These are phyloP conservation scores for Acleris holmiana DNA, from an alignment of 2,888 invertebrate species.

Conservation along the genomic window DNA sequence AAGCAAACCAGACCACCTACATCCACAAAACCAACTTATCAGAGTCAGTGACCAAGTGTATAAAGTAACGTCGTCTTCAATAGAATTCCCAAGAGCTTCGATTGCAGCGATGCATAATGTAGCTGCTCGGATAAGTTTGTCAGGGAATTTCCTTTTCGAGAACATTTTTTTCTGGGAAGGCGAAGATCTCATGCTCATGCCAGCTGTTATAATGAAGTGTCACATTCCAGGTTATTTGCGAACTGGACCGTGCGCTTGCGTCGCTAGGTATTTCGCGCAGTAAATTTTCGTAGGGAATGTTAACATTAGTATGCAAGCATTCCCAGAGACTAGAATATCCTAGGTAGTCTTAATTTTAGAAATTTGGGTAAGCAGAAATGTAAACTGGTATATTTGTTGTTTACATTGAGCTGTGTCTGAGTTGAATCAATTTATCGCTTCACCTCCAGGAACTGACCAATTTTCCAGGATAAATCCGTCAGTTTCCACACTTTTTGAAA, in stretches of 20 bases:
- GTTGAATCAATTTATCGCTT: no score
- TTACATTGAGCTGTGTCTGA: no score
- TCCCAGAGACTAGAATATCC: neutral
- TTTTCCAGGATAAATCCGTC: no score
- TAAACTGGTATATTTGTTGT: no score
- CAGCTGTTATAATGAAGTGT: constrained; percentile 40
- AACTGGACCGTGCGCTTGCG: constrained; percentile 35
- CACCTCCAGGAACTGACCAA: no score
- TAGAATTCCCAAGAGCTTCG: neutral
- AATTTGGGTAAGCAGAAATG: no score
- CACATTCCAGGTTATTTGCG: constrained; percentile 72
- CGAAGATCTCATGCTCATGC: constrained; percentile 30
- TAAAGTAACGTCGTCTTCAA: neutral
- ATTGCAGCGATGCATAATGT: neutral
- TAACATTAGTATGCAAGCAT: constrained; percentile 3
- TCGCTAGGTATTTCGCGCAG: constrained; percentile 11
- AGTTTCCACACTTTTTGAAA: no score
- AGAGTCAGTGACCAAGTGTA: neutral
- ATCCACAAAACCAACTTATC: constrained; percentile 4
- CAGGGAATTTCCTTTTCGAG: constrained; percentile 25
- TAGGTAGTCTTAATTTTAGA: neutral
- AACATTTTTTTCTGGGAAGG: constrained; percentile 19
- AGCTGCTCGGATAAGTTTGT: constrained; percentile 1
- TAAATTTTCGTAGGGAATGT: constrained; percentile 20
- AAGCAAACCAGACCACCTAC: constrained; percentile 18